A percentile compares a stretch with the other conserved stretches of the same genome.
Evolutionary conservation across 2,888 invertebrate species (phyloP).

Genomic region (Aphodius sticticus): DNA sequence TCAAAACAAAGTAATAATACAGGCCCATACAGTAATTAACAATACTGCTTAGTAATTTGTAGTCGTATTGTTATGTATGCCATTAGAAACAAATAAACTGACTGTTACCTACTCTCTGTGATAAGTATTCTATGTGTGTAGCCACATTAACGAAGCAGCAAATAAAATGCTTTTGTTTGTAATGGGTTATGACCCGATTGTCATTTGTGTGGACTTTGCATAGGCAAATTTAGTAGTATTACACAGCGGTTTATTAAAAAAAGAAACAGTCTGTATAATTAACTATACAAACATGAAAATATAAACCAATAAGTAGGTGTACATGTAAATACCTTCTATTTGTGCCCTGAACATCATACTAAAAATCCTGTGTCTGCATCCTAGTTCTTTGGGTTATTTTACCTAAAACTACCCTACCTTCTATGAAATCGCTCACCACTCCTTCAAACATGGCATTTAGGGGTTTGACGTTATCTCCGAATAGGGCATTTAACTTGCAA

Average conservation of each 20-base stretch:
- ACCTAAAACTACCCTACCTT: no score
- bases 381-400: no score
- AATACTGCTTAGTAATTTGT: not conserved
- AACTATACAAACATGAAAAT: not conserved
- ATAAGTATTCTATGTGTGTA: not conserved
- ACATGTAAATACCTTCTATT: no score
- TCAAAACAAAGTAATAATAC: no score
- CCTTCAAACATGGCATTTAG: no score
- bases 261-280: not conserved
- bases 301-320: no score
- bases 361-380: no score
- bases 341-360: no score
- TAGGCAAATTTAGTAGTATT: not conserved
- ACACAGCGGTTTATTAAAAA: not conserved
- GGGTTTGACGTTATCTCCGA: no score
- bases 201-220: not conserved
- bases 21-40: not conserved
- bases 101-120: not conserved
- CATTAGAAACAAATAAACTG: not conserved
- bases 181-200: not conserved
- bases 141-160: not conserved
- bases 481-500: no score
- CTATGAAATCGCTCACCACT: no score
- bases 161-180: not conserved
- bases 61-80: not conserved